These are phyloP conservation scores for Clupea harengus DNA, from an alignment of 2,113 vertebrate species.

Conservation along the genomic window DNA sequence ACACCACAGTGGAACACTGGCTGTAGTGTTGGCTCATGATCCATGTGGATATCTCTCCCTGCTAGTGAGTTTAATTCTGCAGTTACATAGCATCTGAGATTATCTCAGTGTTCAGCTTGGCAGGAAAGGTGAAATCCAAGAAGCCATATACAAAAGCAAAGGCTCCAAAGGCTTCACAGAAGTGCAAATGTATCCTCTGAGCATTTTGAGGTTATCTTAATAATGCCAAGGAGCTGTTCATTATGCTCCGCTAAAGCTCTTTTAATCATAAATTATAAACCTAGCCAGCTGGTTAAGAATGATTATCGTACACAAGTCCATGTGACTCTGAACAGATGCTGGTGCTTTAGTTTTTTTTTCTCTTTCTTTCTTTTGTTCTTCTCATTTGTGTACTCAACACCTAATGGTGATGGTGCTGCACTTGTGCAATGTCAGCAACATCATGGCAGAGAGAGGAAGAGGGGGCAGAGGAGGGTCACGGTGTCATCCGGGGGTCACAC, in stretches of 20 bases:
- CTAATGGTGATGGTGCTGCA: constrained; percentile 18
- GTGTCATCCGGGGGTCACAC: neutral
- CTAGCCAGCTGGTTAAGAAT: constrained; percentile 50
- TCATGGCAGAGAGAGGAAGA: neutral
- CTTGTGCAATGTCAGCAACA: constrained; percentile 41
- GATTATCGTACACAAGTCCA: constrained; percentile 46
- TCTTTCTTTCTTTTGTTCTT: neutral
- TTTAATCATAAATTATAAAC: constrained; percentile 46
- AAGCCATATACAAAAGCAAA: constrained; percentile 39
- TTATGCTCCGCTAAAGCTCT: constrained; percentile 38
- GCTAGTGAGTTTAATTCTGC: neutral
- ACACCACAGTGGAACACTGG: neutral
- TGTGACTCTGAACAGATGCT: constrained; percentile 44
- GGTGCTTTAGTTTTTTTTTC: constrained; percentile 25
- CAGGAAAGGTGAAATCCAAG: neutral
- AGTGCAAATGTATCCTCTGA: neutral
- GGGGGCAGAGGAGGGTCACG: neutral
- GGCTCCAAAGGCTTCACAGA: constrained; percentile 18
- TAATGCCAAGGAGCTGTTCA: constrained; percentile 6
- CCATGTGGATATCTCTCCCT: neutral
- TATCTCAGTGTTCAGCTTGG: neutral
- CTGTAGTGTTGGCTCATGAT: neutral
- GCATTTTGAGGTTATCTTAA: neutral
- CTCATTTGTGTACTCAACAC: constrained; percentile 21
- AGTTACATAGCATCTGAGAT: neutral